Evolutionary conservation across 2,888 invertebrate genomes (phyloP), one percentile per base, ranked within the genome.

Genomic region (Hydrotaea cyrtoneurina): DNA sequence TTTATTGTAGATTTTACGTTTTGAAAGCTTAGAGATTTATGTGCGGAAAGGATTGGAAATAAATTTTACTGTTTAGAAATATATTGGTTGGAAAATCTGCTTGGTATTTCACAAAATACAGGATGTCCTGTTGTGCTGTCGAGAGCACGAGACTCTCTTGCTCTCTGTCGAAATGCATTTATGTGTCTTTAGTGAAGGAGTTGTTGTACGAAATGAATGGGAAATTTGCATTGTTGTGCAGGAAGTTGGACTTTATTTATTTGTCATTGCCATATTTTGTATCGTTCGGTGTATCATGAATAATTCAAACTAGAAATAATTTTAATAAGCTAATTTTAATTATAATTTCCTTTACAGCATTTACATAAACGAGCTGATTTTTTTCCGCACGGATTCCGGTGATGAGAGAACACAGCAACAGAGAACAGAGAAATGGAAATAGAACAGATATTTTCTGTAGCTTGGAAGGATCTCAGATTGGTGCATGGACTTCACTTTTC

Each of bases 51-150:
- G 89, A 90, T 90, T 90, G 91, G 89, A 89, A 91, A 90, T 90
- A 91, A 91, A 91, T 91, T 91, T 82, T 79, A 73, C 77, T 69
- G 31, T 80, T 83, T 78, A 66, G 55, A 75, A 90, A 88, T 90
- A 91, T 90, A 91, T 91, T 91, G 91, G 90, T 88, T 89, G 89
- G 91, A 91, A 91, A 91, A 91, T 91, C n/a, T 91, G 89, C 89
- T 75, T 46, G 76, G n/a, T 50, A 43, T 74, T 69, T 76, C 80
- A 77, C 71, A 78, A 78, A 64, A 82, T 82, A 74, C 77, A 66
- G 85, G 85, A 85, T 85, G 73, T 82, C 85, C 85, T 85, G 83
- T 83, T 62, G 77, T 80, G 59, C 23, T 26, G n/a, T n/a, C 57
- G 0, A 31, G 2, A 2, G 2, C 31, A 4, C 31, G 31, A n/a